Conservation (phyloP, 2,888 invertebrate species). For the Rotaria socialis region DNA sequence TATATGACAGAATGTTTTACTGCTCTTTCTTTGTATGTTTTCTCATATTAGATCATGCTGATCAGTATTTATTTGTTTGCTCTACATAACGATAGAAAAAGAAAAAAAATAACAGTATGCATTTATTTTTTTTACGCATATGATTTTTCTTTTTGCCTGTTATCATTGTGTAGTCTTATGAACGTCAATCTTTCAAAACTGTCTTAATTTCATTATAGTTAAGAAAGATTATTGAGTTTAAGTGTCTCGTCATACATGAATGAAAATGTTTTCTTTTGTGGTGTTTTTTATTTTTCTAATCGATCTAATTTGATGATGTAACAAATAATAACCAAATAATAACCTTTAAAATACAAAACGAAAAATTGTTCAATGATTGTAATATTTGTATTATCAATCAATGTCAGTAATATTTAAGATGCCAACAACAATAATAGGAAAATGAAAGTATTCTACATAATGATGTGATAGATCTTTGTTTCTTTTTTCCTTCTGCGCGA, state of each 20-base stretch:
- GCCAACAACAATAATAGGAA: neutral
- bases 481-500: neutral
- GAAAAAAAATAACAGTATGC: neutral
- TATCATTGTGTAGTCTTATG: neutral
- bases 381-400: neutral
- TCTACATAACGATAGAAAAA: neutral
- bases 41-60: neutral
- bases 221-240: neutral
- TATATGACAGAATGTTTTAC: neutral
- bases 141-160: neutral
- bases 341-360: neutral
- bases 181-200: neutral
- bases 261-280: too few species aligned
- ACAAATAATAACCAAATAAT: neutral
- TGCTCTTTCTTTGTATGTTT: neutral
- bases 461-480: neutral
- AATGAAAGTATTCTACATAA: neutral
- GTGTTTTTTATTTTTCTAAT: neutral
- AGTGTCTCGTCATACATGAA: neutral
- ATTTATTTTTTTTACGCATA: neutral
- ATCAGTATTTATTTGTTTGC: neutral
- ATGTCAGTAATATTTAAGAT: neutral
- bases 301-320: constrained; percentile 6
- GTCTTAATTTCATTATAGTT: neutral
- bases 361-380: neutral